Conservation (phyloP, 2,113 vertebrate species). For the Lophochroa leadbeateri region DNA sequence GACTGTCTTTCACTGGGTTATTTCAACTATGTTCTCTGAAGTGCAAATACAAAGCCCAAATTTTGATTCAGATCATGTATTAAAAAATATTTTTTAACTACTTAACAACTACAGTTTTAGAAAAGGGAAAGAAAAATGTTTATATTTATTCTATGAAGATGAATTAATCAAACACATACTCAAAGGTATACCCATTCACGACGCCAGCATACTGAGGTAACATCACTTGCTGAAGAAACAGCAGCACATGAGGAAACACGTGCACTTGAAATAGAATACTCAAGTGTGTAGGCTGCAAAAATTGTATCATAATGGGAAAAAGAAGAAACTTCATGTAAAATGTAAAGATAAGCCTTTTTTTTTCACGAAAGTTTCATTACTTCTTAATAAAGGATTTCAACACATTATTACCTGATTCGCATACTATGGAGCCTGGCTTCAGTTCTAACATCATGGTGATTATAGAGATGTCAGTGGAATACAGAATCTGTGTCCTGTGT, state of each 20-base stretch:
- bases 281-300: background rate
- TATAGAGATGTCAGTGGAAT: constrained; percentile 93
- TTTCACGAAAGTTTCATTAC: background rate
- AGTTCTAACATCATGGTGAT: constrained; percentile 98
- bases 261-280: background rate
- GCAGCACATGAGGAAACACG: background rate
- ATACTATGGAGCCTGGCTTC: constrained; percentile 92
- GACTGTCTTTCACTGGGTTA: background rate
- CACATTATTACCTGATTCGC: constrained; percentile 88
- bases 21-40: background rate
- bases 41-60: background rate
- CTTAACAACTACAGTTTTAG: background rate
- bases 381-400: background rate
- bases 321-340: background rate
- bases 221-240: background rate
- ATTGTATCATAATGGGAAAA: background rate
- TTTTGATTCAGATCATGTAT: background rate
- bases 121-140: background rate
- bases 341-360: background rate
- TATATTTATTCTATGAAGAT: background rate
- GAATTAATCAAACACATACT: background rate
- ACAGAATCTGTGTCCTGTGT: constrained; percentile 96
- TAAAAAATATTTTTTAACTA: background rate
- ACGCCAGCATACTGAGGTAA: background rate
- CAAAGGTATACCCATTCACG: background rate